Evolutionary conservation across 2,888 invertebrate species (phyloP).

Genomic region (Crematogaster levior): DNA sequence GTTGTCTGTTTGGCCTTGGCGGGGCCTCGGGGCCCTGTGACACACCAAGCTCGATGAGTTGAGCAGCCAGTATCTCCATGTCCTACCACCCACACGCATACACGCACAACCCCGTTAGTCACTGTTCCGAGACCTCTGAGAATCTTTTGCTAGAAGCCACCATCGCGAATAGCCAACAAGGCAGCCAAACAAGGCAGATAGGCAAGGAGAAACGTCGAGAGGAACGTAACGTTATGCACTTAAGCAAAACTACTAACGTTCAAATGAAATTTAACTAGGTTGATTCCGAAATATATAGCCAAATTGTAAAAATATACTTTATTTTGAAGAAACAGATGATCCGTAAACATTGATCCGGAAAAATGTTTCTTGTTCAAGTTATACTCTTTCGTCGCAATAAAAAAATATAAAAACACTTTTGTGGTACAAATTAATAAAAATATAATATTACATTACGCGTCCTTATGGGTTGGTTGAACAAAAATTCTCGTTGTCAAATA

Average conservation of each 20-base stretch:
- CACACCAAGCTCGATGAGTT: slow-evolving; percentile 97
- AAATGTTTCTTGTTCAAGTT: background rate
- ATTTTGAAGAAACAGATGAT: background rate
- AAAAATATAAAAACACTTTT: background rate
- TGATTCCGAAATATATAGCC: slow-evolving; percentile 6
- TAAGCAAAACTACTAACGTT: slow-evolving; percentile 46
- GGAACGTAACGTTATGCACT: slow-evolving; percentile 38
- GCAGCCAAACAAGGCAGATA: slow-evolving; percentile 64
- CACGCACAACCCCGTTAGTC: slow-evolving; percentile 83
- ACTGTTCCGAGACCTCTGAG: slow-evolving; percentile 76
- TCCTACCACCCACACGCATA: slow-evolving; percentile 89
- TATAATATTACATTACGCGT: background rate
- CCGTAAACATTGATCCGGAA: background rate
- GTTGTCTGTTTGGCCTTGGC: slow-evolving; percentile 87
- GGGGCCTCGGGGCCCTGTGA: slow-evolving; percentile 90
- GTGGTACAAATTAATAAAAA: background rate
- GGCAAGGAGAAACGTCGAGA: slow-evolving; percentile 52
- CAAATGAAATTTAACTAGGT: slow-evolving; percentile 7
- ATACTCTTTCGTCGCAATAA: background rate
- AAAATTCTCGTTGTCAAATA: background rate
- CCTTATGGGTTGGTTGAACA: background rate
- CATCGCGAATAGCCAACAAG: slow-evolving; percentile 69
- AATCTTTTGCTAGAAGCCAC: slow-evolving; percentile 68
- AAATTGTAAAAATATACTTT: background rate
- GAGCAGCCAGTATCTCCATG: slow-evolving; percentile 98